Evolutionary conservation across 2,888 invertebrate species (phyloP).

Genomic region (Epinotia nisella): DNA sequence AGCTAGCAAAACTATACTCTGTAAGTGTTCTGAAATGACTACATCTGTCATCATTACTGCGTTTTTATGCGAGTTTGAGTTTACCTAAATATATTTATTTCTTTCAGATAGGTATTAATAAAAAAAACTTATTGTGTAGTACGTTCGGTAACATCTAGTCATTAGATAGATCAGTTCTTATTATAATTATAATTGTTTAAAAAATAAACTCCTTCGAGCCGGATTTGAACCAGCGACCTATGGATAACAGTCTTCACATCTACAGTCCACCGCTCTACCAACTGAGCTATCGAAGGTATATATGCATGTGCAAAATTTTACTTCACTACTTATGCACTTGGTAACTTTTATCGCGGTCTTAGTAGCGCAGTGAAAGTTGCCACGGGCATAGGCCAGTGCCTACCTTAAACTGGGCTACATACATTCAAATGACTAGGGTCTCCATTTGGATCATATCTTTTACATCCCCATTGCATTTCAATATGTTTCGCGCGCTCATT

Average conservation of each 20-base stretch:
- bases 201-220: slow-evolving; percentile 79
- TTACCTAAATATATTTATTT: no score
- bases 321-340: slow-evolving; percentile 20
- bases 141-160: no score
- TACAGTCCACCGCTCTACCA: slow-evolving; percentile 77
- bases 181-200: background rate
- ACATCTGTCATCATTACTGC: no score
- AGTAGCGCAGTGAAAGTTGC: slow-evolving; percentile 24
- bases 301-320: slow-evolving; percentile 2
- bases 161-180: no score
- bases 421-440: slow-evolving; percentile 15
- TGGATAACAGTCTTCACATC: slow-evolving; percentile 70
- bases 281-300: slow-evolving; percentile 76
- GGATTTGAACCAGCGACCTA: slow-evolving; percentile 87
- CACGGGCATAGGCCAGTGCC: background rate
- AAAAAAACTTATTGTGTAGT: no score
- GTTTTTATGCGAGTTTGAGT: no score
- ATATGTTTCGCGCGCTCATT: background rate
- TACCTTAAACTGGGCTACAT: slow-evolving; percentile 8
- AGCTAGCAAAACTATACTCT: no score
- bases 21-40: no score
- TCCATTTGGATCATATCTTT: background rate
- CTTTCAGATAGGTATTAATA: no score
- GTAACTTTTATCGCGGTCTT: slow-evolving; percentile 14
- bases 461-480: background rate